These are phyloP conservation scores for Diceros bicornis DNA, from an alignment of 2,797 vertebrate species.

Conservation along the genomic window DNA sequence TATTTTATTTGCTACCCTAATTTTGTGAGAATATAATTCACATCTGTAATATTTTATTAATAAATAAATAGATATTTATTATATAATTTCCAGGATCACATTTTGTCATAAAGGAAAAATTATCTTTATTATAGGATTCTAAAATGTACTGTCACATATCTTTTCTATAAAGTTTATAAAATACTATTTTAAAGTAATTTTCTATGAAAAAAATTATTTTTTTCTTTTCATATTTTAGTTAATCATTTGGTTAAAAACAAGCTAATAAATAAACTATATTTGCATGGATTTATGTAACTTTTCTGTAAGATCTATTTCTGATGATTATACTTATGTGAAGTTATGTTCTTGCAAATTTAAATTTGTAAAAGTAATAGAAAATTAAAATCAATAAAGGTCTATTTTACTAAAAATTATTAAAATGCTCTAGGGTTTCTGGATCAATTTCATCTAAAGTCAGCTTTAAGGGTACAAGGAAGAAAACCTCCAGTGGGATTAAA, in stretches of 20 bases:
- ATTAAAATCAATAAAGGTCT: background rate
- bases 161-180: conserved; percentile 10
- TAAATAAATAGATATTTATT: background rate
- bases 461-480: background rate
- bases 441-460: background rate
- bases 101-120: background rate
- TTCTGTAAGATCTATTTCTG: background rate
- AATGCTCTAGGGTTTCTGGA: background rate
- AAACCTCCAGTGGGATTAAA: background rate
- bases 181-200: background rate
- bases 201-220: background rate
- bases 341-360: background rate
- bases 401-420: background rate
- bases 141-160: background rate
- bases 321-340: background rate
- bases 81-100: background rate
- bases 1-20: background rate
- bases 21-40: background rate
- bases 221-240: background rate
- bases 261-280: background rate
- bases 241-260: conserved; percentile 20
- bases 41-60: background rate
- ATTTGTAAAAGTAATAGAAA: background rate
- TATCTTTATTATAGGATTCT: background rate
- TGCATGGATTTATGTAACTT: background rate